Evolutionary conservation across 2,797 vertebrate species (phyloP).

Genomic region (Pseudocheirus occidentalis): DNA sequence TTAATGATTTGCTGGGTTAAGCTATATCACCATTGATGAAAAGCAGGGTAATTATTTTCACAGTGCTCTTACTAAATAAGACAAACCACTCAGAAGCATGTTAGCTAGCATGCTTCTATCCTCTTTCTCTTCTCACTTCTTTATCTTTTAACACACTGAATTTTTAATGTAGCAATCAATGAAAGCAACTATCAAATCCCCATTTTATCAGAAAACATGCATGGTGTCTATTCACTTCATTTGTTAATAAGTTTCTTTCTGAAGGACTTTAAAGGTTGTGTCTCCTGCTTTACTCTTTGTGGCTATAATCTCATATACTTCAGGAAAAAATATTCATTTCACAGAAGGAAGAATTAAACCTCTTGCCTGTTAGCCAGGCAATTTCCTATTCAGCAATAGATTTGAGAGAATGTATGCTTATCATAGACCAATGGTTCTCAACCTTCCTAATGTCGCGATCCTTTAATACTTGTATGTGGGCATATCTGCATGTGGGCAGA

Average conservation of each 20-base stretch:
- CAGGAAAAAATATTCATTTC: not conserved
- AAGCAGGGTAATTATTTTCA: constrained; percentile 79
- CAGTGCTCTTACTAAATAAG: constrained; percentile 78
- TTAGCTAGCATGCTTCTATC: not conserved
- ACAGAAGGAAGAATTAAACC: constrained; percentile 18
- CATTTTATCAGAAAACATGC: constrained; percentile 51
- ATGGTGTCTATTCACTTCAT: not conserved
- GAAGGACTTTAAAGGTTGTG: constrained; percentile 27
- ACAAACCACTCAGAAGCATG: constrained; percentile 39
- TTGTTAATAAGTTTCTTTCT: constrained; percentile 42
- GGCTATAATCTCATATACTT: not conserved
- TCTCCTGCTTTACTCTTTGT: constrained; percentile 19
- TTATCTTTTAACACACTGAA: constrained; percentile 58
- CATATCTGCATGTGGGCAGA: no score
- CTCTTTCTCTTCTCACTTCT: constrained; percentile 3
- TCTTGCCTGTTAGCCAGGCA: constrained; percentile 12
- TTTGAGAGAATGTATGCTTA: constrained; percentile 28
- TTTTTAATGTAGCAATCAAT: constrained; percentile 63
- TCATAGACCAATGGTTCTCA: not conserved
- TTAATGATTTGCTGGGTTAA: constrained; percentile 80
- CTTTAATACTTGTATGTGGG: not conserved
- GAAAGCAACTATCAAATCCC: constrained; percentile 49
- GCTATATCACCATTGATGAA: constrained; percentile 77
- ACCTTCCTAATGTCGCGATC: no score
- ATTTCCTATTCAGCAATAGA: not conserved